phyloP scores from a whole-genome alignment of 2,797 vertebrate genomes.

The Mareca strepera region DNA sequence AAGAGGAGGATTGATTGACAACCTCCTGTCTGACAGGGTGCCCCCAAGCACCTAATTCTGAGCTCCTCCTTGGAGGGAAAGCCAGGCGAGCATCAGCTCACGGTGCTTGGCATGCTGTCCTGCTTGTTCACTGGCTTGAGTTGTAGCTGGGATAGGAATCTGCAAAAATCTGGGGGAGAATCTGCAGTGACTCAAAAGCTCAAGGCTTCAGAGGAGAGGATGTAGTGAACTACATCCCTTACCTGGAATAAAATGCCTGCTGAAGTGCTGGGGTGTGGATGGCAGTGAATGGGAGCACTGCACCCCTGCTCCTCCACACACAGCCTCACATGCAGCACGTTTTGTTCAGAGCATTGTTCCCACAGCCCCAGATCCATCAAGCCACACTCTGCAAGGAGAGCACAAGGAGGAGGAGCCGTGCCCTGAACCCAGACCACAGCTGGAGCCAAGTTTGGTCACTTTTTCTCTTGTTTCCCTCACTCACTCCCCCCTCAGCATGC shows the following conservation, averaged over 20 bases:
- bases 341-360: fast-evolving
- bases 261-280: background rate
- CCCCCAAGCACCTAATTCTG: background rate
- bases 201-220: background rate
- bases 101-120: fast-evolving
- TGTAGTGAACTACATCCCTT: background rate
- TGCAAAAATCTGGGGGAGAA: background rate
- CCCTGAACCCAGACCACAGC: background rate
- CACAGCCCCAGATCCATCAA: background rate
- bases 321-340: fast-evolving
- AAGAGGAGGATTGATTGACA: background rate
- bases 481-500: fast-evolving
- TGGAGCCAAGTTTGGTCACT: background rate
- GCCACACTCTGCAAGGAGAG: background rate
- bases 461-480: background rate
- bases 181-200: background rate
- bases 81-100: fast-evolving
- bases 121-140: fast-evolving
- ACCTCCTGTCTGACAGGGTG: background rate
- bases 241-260: too few relatives aligned
- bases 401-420: background rate
- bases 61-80: background rate
- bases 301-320: background rate
- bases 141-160: background rate
- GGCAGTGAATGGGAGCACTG: too few relatives aligned